Evolutionary conservation across 2,113 vertebrate genomes (phyloP).

Genomic region (Pachypanchax playfairii): DNA sequence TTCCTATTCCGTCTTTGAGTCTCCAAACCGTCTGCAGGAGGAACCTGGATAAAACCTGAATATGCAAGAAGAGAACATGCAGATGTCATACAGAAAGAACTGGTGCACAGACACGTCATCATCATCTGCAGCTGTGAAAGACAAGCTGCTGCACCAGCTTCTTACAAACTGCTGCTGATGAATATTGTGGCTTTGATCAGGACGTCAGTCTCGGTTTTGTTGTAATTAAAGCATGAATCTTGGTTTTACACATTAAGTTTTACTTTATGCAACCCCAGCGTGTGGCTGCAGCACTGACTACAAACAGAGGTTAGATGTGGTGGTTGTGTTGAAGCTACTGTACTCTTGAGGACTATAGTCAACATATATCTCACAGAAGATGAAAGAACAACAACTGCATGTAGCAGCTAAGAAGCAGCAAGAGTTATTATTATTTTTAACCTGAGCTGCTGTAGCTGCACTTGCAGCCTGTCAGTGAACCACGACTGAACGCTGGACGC

Average conservation of each 20-base stretch:
- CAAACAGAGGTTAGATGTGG: neutral
- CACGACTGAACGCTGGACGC: neutral
- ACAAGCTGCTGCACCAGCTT: too few species aligned
- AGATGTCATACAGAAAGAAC: too few species aligned
- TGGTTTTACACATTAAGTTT: neutral
- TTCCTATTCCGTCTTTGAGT: too few species aligned
- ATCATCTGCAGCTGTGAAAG: too few species aligned
- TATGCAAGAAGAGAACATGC: too few species aligned
- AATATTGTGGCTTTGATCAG: neutral
- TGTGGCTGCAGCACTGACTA: neutral
- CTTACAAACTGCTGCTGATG: neutral
- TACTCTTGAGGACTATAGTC: neutral
- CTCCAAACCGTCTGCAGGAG: too few species aligned
- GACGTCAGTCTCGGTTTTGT: neutral
- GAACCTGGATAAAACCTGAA: too few species aligned
- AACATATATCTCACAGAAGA: neutral
- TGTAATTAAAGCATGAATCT: neutral
- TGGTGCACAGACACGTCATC: too few species aligned
- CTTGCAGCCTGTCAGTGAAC: neutral
- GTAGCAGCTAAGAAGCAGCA: neutral
- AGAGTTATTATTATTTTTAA: too few species aligned
- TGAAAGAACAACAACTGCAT: slow-evolving; percentile 1
- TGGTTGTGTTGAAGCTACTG: neutral
- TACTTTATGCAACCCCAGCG: neutral
- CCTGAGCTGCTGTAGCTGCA: too few species aligned